Base-by-base conservation (phyloP, 2,797 vertebrate species). In the Sylvia borin region DNA sequence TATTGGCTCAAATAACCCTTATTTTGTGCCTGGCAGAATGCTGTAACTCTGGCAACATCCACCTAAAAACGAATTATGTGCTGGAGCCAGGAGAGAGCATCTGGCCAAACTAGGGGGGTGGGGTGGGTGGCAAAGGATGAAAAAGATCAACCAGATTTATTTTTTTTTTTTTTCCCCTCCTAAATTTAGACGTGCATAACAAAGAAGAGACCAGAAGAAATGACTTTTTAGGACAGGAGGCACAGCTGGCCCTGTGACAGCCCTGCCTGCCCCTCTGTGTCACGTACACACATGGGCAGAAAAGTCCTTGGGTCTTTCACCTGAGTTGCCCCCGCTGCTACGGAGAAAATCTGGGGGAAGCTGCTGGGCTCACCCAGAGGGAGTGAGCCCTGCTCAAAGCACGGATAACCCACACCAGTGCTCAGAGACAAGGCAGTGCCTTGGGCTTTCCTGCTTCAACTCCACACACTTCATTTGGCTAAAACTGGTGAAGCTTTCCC, bases 261-360 rank as follows among this genome's bases (percentile, higher is more conserved):
- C 77, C 71, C 55, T 38, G 64, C 55, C 71, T 55, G 61, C 25
- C 83, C 38, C 76, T 61, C 47, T 43, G 54, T 85, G 83, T 82
- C 91, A 95, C 22, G 11, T 86, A 92, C 62, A 65, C 61, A 36
- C 17, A 26, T 3, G 5, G 75, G 60, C 45, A 77, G 55, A 15
- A 62, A 92, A 84, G 93, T 81, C 95, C 67, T 91, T 91, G 89
- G 79, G 16, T 92, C 82, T 91, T 91, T 93, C 81, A 95, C 87
- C 91, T 91, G 86, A 95, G 85, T 64, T 62, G 90, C 91, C 94
- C 93, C 64, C 31, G 7, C 48, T 45, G 75, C 38, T 24, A 67
- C 40, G 3, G 72, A 68, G 91, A 86, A 75, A 92, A 83, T 43
- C 32, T 79, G 77, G 54, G 75, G 40, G 48, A 43, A 77, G 71